Conservation (phyloP, 2,888 invertebrate species). For the Leptothorax acervorum region DNA sequence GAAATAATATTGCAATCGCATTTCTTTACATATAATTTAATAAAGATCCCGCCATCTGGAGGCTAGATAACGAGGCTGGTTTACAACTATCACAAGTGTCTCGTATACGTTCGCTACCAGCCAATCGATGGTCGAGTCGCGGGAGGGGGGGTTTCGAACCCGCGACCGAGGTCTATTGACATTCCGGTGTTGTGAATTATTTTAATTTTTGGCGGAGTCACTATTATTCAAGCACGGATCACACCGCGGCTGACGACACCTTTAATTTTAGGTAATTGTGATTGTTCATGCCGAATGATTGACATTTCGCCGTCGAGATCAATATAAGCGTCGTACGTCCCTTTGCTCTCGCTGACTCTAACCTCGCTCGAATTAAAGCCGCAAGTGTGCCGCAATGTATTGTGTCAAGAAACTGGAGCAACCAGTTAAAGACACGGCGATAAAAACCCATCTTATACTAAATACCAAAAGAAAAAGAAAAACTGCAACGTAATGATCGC, state of each 20-base stretch:
- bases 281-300: background rate
- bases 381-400: background rate
- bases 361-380: background rate
- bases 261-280: slow-evolving; percentile 42
- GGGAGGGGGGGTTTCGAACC: slow-evolving; percentile 26
- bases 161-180: background rate
- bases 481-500: too few relatives aligned
- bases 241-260: background rate
- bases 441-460: too few relatives aligned
- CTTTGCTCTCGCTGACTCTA: background rate
- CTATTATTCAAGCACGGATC: slow-evolving; percentile 2
- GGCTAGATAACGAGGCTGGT: background rate
- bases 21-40: background rate
- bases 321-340: background rate
- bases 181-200: slow-evolving; percentile 10
- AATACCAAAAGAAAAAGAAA: too few relatives aligned
- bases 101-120: background rate
- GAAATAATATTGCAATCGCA: too few relatives aligned
- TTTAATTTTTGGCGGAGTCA: slow-evolving; percentile 7
- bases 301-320: slow-evolving; percentile 3
- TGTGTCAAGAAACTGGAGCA: too few relatives aligned
- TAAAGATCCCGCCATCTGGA: background rate
- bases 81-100: background rate
- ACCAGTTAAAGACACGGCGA: too few relatives aligned
- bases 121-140: background rate